A percentile compares a stretch with the other conserved stretches of the same genome.
Evolutionary conservation across 2,797 vertebrate genomes (phyloP).

Genomic region (Poeciliopsis gracilis): DNA sequence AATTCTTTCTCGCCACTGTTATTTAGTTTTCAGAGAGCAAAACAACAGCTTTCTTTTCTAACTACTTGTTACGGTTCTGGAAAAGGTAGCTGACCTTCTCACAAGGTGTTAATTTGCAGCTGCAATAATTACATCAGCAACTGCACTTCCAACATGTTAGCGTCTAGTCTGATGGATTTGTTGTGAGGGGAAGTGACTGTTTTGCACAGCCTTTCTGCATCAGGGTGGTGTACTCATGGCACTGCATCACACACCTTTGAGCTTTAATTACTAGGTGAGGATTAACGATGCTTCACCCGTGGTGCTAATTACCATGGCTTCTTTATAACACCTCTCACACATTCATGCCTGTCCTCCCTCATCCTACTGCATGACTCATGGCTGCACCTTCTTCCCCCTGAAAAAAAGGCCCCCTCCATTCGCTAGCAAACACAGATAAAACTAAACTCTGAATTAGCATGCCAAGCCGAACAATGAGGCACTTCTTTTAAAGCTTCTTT

Average conservation of each 20-base stretch:
- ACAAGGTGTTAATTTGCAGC: constrained; percentile 70
- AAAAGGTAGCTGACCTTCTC: constrained; percentile 63
- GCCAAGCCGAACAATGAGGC: constrained; percentile 61
- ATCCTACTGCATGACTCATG: constrained; percentile 60
- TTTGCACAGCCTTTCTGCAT: constrained; percentile 60
- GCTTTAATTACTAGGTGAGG: constrained; percentile 82
- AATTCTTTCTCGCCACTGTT: constrained; percentile 9
- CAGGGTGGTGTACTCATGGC: constrained; percentile 65
- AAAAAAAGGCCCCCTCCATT: constrained; percentile 7
- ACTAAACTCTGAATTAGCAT: constrained; percentile 65
- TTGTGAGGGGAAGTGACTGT: constrained; percentile 70
- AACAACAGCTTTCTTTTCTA: constrained; percentile 25
- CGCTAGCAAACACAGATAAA: constrained; percentile 28
- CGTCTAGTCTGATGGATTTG: constrained; percentile 63
- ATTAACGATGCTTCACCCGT: constrained; percentile 78
- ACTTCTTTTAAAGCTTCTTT: constrained; percentile 49
- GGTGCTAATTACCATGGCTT: constrained; percentile 80
- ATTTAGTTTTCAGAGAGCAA: constrained; percentile 42
- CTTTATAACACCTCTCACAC: constrained; percentile 75
- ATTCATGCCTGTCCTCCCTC: constrained; percentile 61
- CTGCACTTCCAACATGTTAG: constrained; percentile 49
- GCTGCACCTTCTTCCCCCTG: constrained; percentile 36
- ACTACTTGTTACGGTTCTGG: constrained; percentile 30
- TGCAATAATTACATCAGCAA: constrained; percentile 61
- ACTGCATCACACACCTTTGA: constrained; percentile 76